phyloP scores from a whole-genome alignment of 2,113 vertebrate genomes.

The Malurus melanocephalus region DNA sequence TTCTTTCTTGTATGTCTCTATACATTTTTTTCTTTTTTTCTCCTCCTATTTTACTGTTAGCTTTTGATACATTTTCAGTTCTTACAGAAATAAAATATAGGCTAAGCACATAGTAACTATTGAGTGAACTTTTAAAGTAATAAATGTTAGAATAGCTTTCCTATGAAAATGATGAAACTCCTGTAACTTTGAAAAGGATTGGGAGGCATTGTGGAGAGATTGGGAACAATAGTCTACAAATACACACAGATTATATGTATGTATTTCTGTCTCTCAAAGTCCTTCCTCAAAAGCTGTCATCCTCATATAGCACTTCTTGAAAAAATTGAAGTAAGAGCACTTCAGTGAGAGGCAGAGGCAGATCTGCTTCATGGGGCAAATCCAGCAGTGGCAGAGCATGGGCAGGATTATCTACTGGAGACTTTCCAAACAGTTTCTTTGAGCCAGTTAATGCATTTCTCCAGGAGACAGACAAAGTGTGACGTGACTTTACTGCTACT shows the following conservation, averaged over 20 bases:
- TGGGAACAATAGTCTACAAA: not conserved
- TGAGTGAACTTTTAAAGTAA: not conserved
- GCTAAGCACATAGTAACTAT: not conserved
- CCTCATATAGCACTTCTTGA: not conserved
- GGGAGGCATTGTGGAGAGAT: not conserved
- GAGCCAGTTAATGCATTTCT: not conserved
- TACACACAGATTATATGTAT: not conserved
- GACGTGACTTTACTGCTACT: not conserved
- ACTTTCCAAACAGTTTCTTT: not conserved
- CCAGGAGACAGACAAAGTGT: not conserved
- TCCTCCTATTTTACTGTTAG: not conserved
- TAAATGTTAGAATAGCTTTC: not conserved
- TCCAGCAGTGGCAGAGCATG: not conserved
- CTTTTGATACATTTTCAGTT: conserved; percentile 1
- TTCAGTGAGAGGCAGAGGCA: not conserved
- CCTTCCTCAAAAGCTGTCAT: not conserved
- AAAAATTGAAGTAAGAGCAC: not conserved
- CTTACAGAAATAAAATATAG: not conserved
- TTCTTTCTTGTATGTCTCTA: not conserved
- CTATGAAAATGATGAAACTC: not conserved
- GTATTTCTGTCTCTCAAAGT: not conserved
- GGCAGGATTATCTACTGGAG: not conserved
- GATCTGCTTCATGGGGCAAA: not conserved
- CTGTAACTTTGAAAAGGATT: not conserved
- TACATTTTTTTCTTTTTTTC: not conserved